Conservation (phyloP, 1,140 invertebrate genomes). For the Scaptomyza pallida region DNA sequence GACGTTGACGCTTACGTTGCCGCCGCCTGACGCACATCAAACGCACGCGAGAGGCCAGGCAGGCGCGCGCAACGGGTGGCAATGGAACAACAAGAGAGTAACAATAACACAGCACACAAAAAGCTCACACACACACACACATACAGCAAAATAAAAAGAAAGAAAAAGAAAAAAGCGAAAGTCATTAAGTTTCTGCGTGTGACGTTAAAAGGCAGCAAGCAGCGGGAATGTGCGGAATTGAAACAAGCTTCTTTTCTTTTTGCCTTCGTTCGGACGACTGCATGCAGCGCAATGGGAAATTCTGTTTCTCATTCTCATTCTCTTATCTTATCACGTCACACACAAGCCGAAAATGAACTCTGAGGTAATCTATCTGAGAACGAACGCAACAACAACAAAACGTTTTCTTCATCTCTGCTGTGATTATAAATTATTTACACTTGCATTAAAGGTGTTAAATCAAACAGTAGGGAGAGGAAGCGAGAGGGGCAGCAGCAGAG, state of each 20-base stretch:
- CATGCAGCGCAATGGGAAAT: not conserved
- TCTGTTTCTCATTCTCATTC: not conserved
- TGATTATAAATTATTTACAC: constrained; percentile 15
- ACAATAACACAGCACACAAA: constrained; percentile 16
- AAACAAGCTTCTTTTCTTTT: not conserved
- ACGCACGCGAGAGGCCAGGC: not conserved
- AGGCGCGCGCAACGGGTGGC: constrained; percentile 31
- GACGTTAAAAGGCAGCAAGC: not conserved
- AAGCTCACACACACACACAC: not conserved
- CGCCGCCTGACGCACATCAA: too few relatives aligned
- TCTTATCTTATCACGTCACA: constrained; percentile 34
- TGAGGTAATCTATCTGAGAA: constrained; percentile 24
- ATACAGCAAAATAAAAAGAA: not conserved
- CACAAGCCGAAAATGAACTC: constrained; percentile 7
- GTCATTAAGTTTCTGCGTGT: not conserved
- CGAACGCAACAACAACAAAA: too few relatives aligned
- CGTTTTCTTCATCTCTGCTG: not conserved
- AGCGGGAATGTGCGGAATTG: not conserved
- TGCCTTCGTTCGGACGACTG: not conserved
- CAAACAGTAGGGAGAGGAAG: constrained; percentile 40
- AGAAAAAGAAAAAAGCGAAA: not conserved
- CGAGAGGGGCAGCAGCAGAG: not conserved
- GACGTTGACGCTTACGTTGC: not conserved
- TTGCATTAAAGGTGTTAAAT: constrained; percentile 57
- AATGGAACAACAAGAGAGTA: constrained; percentile 24